Evolutionary conservation across 2,888 invertebrate species (phyloP), one percentile per base, ranked within the genome.

Genomic region (Parapristionchus giblindavisi): DNA sequence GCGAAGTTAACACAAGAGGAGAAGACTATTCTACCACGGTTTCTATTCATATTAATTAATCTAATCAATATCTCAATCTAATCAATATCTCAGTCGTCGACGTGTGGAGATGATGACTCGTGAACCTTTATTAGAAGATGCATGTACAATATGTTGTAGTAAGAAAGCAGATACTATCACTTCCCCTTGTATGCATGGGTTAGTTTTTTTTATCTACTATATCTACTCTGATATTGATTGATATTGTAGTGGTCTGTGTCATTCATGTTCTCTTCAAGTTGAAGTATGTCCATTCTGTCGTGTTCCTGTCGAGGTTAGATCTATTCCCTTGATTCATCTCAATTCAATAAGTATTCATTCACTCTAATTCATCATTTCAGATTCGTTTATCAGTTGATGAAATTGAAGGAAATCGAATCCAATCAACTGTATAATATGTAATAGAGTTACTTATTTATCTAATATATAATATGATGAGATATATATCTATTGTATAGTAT

Each of bases 261-360:
- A 91, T 65, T 90, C 91, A 21, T 94, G 94, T 90, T 92, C 93
- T 21, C 90, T 92, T 75, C 93, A 93, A 88, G 88, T 96, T 81
- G 92, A 92, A 80, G 92, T 92, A 82, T 96, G 96, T 89, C 96
- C 96, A 21, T 92, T 95, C 91, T 96, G 96, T 89, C 92, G 95
- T 83, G 91, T 92, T 76, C 89, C 90, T 65, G 93, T 93, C 83
- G 89, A 86, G 24, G 79, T 86, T 8, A 73, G 17, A 75, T 70
- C 34, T 54, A 11, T 27, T 60, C 24, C 56, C 8, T 8, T 21
- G 24, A n/a, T n/a, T n/a, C n/a, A n/a, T n/a, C n/a, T n/a, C n/a
- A n/a, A n/a, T n/a, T n/a, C n/a, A n/a, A n/a, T n/a, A n/a, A n/a
- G n/a, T n/a, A n/a, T n/a, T n/a, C n/a, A n/a, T n/a, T n/a, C n/a